Conservation (phyloP, 2,113 vertebrate genomes). For the Pangasianodon hypophthalmus region DNA sequence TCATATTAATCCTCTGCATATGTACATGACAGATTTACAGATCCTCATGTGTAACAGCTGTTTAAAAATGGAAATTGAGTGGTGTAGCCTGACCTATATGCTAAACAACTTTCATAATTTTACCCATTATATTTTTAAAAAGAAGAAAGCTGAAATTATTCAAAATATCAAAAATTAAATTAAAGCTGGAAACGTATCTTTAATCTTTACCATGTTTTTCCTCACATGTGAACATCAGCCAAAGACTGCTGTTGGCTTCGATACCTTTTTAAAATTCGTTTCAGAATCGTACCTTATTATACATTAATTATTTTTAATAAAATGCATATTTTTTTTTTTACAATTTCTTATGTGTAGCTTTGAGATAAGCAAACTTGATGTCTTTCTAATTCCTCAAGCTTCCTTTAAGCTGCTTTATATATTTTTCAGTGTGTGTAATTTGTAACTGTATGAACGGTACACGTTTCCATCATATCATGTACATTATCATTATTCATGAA, state of each 20-base stretch:
- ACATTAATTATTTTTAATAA: neutral
- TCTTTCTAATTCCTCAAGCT: neutral
- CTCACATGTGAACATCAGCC: neutral
- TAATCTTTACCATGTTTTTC: neutral
- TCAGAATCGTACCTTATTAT: neutral
- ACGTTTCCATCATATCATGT: neutral
- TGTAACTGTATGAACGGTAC: neutral
- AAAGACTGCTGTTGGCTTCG: neutral
- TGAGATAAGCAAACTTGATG: neutral
- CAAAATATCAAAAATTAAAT: constrained; percentile 3
- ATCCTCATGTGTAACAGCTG: neutral
- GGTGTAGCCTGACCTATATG: neutral
- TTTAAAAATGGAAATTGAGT: neutral
- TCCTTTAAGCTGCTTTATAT: neutral
- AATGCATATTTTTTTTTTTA: neutral
- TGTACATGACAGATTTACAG: constrained; percentile 55
- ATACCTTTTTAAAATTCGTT: neutral
- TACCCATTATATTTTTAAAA: neutral
- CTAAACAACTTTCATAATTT: neutral
- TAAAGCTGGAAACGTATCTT: neutral
- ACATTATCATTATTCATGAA: neutral
- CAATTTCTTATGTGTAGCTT: neutral
- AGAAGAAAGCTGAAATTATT: neutral
- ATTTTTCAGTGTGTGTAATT: neutral
- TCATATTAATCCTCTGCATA: constrained; percentile 52